phyloP scores from a whole-genome alignment of 2,113 vertebrate species.

The Rhinichthys klamathensis region DNA sequence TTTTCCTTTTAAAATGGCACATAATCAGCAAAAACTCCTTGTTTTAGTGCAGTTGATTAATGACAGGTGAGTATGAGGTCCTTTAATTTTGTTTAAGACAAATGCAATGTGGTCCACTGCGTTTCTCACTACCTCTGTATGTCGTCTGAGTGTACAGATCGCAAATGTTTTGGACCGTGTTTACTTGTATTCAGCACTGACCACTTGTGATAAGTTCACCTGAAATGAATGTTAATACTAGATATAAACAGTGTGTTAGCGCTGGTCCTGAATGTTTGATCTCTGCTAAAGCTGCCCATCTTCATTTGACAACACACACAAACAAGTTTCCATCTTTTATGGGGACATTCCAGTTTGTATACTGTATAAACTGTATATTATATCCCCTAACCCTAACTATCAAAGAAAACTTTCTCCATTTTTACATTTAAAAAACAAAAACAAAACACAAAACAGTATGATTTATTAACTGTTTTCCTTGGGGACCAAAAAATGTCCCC shows the following conservation, averaged over 20 bases:
- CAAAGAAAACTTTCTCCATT: no score
- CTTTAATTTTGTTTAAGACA: not conserved
- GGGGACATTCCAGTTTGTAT: no score
- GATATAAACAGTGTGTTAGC: conserved; percentile 52
- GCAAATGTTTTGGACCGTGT: not conserved
- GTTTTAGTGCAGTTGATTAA: not conserved
- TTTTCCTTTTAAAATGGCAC: not conserved
- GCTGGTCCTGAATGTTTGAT: conserved; percentile 69
- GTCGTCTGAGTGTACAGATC: not conserved
- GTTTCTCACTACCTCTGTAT: not conserved
- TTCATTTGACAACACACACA: conserved; percentile 47
- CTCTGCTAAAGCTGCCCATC: conserved; percentile 39
- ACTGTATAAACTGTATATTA: no score
- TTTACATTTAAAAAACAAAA: no score
- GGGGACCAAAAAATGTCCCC: no score
- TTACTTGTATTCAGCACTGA: conserved; percentile 5
- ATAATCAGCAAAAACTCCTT: not conserved
- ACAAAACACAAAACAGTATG: no score
- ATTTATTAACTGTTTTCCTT: no score
- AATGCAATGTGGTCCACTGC: not conserved
- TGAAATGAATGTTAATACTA: not conserved
- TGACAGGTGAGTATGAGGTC: not conserved
- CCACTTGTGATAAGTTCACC: not conserved
- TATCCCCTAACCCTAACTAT: no score
- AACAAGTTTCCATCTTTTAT: conserved; percentile 40